A percentile compares a stretch with the other conserved stretches of the same genome.
These are phyloP conservation scores for Mythimna ferrago DNA, from an alignment of 2,888 invertebrate species.

Conservation along the genomic window DNA sequence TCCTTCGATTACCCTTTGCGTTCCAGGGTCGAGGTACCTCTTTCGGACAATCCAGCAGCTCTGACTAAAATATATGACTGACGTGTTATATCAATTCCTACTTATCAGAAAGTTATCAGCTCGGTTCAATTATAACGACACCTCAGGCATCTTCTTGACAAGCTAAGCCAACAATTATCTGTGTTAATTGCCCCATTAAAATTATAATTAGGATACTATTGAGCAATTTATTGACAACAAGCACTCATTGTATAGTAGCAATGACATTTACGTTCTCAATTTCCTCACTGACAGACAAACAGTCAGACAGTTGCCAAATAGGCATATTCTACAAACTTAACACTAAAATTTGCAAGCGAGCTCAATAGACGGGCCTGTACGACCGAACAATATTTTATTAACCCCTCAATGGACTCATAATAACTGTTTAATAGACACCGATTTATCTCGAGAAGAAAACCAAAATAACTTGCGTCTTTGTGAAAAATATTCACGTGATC, in stretches of 20 bases:
- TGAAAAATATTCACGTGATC: constrained; percentile 29
- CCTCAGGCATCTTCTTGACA: not conserved
- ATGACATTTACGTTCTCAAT: constrained; percentile 50
- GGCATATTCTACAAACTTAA: constrained; percentile 48
- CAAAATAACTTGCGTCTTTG: constrained; percentile 36
- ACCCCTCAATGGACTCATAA: constrained; percentile 85
- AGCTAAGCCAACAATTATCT: constrained; percentile 15
- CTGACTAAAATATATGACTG: too few species aligned
- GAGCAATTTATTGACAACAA: constrained; percentile 29
- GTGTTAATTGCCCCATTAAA: constrained; percentile 40
- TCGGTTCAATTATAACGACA: not conserved
- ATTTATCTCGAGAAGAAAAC: constrained; percentile 79
- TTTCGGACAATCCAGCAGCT: too few species aligned
- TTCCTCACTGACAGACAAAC: constrained; percentile 54
- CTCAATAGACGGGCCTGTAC: constrained; percentile 69
- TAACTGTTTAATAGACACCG: constrained; percentile 88
- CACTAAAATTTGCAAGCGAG: constrained; percentile 69
- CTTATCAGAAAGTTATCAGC: not conserved
- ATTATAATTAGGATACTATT: constrained; percentile 47
- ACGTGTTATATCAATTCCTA: too few species aligned
- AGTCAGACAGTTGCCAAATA: constrained; percentile 54
- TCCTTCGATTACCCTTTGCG: too few species aligned
- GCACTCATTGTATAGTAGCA: constrained; percentile 34
- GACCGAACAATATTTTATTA: constrained; percentile 87
- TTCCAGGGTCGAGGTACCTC: too few species aligned